Evolutionary conservation across 2,797 vertebrate genomes (phyloP), one percentile per base, ranked within the genome.

Genomic region (Eulemur coronatus): DNA sequence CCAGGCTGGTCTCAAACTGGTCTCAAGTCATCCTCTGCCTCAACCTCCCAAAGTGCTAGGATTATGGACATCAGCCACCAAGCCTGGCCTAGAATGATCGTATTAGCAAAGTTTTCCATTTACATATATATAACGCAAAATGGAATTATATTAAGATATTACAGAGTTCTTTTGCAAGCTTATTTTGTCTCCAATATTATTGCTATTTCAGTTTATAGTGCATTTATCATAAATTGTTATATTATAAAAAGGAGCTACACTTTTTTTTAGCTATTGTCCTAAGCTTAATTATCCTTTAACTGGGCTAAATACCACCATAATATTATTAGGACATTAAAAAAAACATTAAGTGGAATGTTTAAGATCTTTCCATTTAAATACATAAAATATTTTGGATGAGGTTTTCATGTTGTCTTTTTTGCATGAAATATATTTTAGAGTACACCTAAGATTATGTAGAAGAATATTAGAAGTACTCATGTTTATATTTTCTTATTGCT

Each of bases 271-370:
- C 65, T 91, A 93, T 97, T 93, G 84, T 94, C 65, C 72, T 93
- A 46, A 35, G 80, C 70, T 96, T 93, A 97, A 96, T 97, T 97
- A 97, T 97, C 70, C 52, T 94, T 91, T 95, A 97, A 95, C 84
- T 93, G 95, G 87, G 8, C 65, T 90, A 48, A 72, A 94, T 95
- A 94, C 20, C 26, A 90, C 48, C 50, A 57, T 91, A 73, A 91
- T 93, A 91, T 92, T 93, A 84, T 94, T 95, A 97, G 59, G 70
- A 75, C 70, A 97, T 81, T 97, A 97, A 87, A 96, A 93, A 94
- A 95, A 14, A 84, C 67, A 97, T 95, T 96, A 92, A 61, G 22
- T 87, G n/a, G 13, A 73, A 95, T 91, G n/a, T 75, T 93, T 84
- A 81, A 93, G 50, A 69, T 88, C 52, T 86, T 35, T 88, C 26